These are phyloP conservation scores for Agrypnus murinus DNA, from an alignment of 2,888 invertebrate genomes.

Conservation along the genomic window DNA sequence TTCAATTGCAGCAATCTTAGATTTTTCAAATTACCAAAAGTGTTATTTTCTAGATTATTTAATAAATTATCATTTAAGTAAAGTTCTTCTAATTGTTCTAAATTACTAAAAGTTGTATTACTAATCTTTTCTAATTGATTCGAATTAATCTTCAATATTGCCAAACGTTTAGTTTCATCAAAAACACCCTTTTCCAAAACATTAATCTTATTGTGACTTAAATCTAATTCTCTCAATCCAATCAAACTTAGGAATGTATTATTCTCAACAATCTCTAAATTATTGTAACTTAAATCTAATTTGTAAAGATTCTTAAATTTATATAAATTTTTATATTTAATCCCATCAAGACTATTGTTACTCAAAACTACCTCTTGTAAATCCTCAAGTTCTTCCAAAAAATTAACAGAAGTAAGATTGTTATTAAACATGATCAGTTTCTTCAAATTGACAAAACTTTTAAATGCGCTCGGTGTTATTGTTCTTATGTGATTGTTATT, in stretches of 20 bases:
- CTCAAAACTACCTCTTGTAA: neutral
- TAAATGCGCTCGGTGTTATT: no score
- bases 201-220: neutral
- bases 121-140: conserved; percentile 1
- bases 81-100: neutral
- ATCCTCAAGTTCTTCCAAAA: neutral
- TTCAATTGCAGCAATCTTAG: conserved; percentile 28
- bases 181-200: neutral
- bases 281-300: neutral
- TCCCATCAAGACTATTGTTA: neutral
- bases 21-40: neutral
- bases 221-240: neutral
- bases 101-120: neutral
- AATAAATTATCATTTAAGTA: conserved; percentile 9
- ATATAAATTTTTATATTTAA: neutral
- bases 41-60: neutral
- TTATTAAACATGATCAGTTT: neutral
- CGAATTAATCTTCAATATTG: neutral
- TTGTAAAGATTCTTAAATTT: neutral
- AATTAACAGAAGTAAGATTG: neutral
- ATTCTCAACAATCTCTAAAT: neutral
- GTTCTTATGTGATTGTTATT: no score
- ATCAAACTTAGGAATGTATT: neutral
- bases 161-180: neutral
- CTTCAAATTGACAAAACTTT: neutral